Percentiles rank a stretch among this genome's conserved stretches.
Conservation (phyloP, 2,888 invertebrate genomes). For the Amphipyra tragopoginis region DNA sequence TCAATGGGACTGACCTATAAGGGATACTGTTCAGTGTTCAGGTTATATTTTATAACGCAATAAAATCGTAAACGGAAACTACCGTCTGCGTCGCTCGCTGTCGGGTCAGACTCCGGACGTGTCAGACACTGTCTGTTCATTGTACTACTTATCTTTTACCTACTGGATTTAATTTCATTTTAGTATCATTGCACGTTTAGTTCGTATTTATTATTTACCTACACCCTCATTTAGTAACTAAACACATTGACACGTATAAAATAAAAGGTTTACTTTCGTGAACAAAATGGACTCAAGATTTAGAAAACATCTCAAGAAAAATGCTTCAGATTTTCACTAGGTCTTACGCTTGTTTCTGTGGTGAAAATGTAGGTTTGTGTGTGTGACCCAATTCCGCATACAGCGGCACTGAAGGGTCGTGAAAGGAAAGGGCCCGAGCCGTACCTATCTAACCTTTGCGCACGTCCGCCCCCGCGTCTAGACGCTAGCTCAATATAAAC, state of each 20-base stretch:
- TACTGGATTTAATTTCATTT: slow-evolving; percentile 24
- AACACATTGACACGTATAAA: too few relatives aligned
- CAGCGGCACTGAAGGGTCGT: slow-evolving; percentile 60
- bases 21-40: slow-evolving; percentile 23
- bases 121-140: slow-evolving; percentile 46
- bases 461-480: slow-evolving; percentile 81
- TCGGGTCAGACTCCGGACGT: slow-evolving; percentile 38
- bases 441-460: slow-evolving; percentile 68
- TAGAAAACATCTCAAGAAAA: too few relatives aligned
- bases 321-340: slow-evolving; percentile 1
- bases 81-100: slow-evolving; percentile 42
- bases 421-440: slow-evolving; percentile 60
- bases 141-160: slow-evolving; percentile 44
- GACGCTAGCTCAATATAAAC: slow-evolving; percentile 67
- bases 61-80: slow-evolving; percentile 57
- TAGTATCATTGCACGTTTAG: slow-evolving; percentile 7
- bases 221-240: background rate
- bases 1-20: slow-evolving; percentile 28
- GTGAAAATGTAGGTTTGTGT: slow-evolving; percentile 44
- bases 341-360: slow-evolving; percentile 17
- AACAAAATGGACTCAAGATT: too few relatives aligned
- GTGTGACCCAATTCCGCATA: slow-evolving; percentile 66
- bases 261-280: too few relatives aligned
- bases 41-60: slow-evolving; percentile 55
- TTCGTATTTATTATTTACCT: background rate